phyloP scores from a whole-genome alignment of 2,797 vertebrate genomes.

The Tamandua tetradactyla region DNA sequence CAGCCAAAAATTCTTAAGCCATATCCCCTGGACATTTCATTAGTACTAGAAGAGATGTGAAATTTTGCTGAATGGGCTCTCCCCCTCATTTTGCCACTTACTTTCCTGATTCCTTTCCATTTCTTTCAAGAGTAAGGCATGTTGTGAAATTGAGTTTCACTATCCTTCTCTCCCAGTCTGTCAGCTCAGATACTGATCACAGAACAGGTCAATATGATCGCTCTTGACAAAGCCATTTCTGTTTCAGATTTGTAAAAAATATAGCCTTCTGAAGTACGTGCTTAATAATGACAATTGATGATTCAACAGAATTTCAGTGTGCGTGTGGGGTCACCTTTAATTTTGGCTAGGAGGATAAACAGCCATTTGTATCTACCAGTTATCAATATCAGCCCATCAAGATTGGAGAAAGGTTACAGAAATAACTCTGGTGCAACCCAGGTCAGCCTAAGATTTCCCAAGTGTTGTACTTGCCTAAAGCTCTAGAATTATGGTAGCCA shows the following conservation, averaged over 20 bases:
- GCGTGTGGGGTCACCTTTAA: not conserved
- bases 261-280: constrained; percentile 12
- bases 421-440: constrained; percentile 10
- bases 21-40: not conserved
- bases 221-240: constrained; percentile 51
- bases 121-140: not conserved
- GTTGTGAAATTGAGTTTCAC: constrained; percentile 67
- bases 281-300: not conserved
- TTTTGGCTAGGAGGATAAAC: not conserved
- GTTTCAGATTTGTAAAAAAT: constrained; percentile 47
- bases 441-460: not conserved
- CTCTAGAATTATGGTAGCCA: not conserved
- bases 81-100: not conserved
- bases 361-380: not conserved
- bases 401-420: not conserved
- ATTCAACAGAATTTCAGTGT: constrained; percentile 2
- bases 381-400: not conserved
- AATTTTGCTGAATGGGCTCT: not conserved
- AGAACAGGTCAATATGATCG: constrained; percentile 30
- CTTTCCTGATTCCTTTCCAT: constrained; percentile 19
- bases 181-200: constrained; percentile 61
- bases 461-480: not conserved
- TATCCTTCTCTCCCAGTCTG: constrained; percentile 63
- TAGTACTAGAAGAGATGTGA: not conserved
- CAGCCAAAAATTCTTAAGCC: not conserved